Evolutionary conservation across 2,797 vertebrate genomes (phyloP), one percentile per base, ranked within the genome.

Genomic region (Sebastolobus alascanus): DNA sequence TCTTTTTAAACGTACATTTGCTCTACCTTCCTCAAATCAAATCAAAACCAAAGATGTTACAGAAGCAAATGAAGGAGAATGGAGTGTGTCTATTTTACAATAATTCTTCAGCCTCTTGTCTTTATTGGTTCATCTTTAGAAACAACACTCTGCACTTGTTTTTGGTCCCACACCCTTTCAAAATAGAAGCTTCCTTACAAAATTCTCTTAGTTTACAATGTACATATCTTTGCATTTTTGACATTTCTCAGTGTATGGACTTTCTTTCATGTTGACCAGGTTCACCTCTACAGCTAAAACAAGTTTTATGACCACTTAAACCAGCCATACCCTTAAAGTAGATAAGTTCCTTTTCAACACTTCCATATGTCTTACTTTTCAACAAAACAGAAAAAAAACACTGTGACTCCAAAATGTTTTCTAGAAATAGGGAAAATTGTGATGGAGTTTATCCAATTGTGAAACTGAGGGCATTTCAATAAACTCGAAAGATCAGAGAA

Each of bases 41-140:
- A 84, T 29, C 6, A 58, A 82, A 79, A 82, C 20, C 52, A 60
- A 76, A 74, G 63, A 73, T 83, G 67, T 79, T 64, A 86, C 71
- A 89, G 84, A 91, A 90, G 83, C 75, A 72, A 63, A 84, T 95
- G 95, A 94, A 96, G 95, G 95, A 95, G 95, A 95, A 96, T 94
- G 96, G 96, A 97, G 96, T 94, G 95, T 66, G 69, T 88, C 55
- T 87, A 85, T 89, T 89, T 92, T 89, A 93, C 91, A 92, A 66
- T 60, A 86, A 66, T 61, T 86, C 64, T 65, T 88, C 83, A 79
- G 78, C 87, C 84, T 86, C 84, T 84, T 73, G 87, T 95, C 92
- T 93, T 94, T 92, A 93, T 93, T 91, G 94, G 94, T 93, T 95
- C 77, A 38, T 59, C 40, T 72, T 81, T 71, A 86, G 75, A 89